phyloP scores from a whole-genome alignment of 2,113 vertebrate genomes.

The Cariama cristata region DNA sequence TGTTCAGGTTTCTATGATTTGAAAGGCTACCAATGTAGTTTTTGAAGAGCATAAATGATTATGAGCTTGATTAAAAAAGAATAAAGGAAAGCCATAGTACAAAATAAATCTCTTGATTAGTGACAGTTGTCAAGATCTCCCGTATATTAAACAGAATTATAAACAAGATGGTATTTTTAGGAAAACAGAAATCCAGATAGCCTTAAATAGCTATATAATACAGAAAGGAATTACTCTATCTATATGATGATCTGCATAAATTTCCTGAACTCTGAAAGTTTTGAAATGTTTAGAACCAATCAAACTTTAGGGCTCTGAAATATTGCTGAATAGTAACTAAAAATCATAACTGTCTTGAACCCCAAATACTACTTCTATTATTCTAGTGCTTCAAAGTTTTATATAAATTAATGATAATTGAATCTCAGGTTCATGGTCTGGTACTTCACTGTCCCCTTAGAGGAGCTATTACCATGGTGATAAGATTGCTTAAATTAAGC shows the following conservation, averaged over 20 bases:
- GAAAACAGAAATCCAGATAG: neutral
- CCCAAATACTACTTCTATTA: slow-evolving; percentile 9
- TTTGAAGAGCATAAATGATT: neutral
- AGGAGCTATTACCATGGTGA: slow-evolving; percentile 56
- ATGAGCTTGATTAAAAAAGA: neutral
- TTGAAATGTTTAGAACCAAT: neutral
- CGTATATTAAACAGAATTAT: neutral
- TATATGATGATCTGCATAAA: neutral
- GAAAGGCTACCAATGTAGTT: neutral
- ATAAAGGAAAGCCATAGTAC: neutral
- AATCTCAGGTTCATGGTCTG: slow-evolving; percentile 54
- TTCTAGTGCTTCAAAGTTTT: slow-evolving; percentile 2
- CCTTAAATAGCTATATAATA: neutral
- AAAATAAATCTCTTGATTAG: neutral
- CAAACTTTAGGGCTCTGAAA: neutral
- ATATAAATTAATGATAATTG: slow-evolving; percentile 59
- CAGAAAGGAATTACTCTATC: neutral
- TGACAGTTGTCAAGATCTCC: neutral
- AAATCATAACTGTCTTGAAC: neutral
- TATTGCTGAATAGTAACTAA: neutral
- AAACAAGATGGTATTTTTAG: neutral
- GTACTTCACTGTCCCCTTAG: slow-evolving; percentile 35
- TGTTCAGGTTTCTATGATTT: neutral
- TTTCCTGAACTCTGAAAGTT: neutral
- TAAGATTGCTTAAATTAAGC: slow-evolving; percentile 59